Percentiles rank a stretch among this genome's conserved stretches.
Conservation (phyloP, 2,113 vertebrate species). For the Ophthalmolycus amberensis region DNA sequence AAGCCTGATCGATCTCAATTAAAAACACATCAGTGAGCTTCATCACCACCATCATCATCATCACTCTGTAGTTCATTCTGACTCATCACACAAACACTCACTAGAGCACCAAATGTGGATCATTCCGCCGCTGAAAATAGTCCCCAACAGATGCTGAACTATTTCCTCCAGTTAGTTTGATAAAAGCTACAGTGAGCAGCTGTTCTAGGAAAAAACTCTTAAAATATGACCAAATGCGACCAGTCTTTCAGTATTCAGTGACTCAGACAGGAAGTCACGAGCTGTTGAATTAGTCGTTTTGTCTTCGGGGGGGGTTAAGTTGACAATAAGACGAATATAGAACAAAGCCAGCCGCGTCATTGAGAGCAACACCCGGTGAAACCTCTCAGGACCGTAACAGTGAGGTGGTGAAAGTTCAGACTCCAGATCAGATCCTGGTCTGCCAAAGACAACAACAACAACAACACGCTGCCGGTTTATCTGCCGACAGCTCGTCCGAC, state of each 20-base stretch:
- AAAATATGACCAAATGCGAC: background rate
- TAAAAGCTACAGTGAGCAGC: background rate
- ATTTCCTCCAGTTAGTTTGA: background rate
- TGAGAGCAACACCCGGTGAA: background rate
- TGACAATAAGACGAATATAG: background rate
- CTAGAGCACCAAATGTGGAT: background rate
- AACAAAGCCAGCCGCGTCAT: background rate
- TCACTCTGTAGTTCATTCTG: background rate
- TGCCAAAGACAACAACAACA: slow-evolving; percentile 9
- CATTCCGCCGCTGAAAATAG: background rate
- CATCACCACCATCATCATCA: background rate
- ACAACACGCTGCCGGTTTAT: background rate
- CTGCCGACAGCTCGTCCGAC: background rate
- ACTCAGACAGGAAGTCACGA: background rate
- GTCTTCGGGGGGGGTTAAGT: slow-evolving; percentile 24
- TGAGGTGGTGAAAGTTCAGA: background rate
- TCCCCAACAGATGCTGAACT: background rate
- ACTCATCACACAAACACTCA: background rate
- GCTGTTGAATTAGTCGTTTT: background rate
- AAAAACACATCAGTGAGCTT: background rate
- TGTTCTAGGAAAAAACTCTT: background rate
- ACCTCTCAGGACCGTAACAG: background rate
- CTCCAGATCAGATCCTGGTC: slow-evolving; percentile 33
- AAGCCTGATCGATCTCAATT: background rate
- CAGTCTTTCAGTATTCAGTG: background rate